Percentiles rank a stretch among this genome's conserved stretches.
Evolutionary conservation across 2,888 invertebrate genomes (phyloP).

Genomic region (Eupithecia pulchellata): DNA sequence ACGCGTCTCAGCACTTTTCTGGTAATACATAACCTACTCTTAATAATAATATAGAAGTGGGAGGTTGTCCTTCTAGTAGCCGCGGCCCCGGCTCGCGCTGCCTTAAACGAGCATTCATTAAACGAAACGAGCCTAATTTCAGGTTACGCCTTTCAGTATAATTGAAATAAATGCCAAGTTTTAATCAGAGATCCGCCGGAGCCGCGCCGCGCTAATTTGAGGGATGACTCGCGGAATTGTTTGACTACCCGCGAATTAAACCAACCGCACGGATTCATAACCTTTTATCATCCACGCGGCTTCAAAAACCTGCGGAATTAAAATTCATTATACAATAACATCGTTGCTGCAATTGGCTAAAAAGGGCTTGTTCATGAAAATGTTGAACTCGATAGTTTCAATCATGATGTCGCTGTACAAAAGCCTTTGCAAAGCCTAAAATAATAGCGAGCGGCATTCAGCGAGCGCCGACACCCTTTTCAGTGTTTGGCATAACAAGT

Average conservation of each 20-base stretch:
- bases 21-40: no score
- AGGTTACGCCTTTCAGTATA: constrained; percentile 70
- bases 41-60: neutral
- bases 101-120: constrained; percentile 72
- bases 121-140: constrained; percentile 72
- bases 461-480: constrained; percentile 17
- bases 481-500: constrained; percentile 23
- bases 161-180: constrained; percentile 77
- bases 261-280: constrained; percentile 3
- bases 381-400: neutral
- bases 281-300: neutral
- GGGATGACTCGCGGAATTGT: constrained; percentile 33
- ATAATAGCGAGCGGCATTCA: constrained; percentile 17
- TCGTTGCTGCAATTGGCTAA: neutral
- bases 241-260: constrained; percentile 14
- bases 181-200: constrained; percentile 62
- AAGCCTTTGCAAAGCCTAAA: constrained; percentile 13
- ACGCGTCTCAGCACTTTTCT: neutral
- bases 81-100: constrained; percentile 40
- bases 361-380: constrained; percentile 1
- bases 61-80: neutral
- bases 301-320: neutral
- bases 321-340: neutral
- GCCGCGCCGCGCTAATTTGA: constrained; percentile 41
- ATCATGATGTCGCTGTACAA: constrained; percentile 9